These are phyloP conservation scores for Amyelois transitella DNA, from an alignment of 1,140 invertebrate genomes.

Conservation along the genomic window DNA sequence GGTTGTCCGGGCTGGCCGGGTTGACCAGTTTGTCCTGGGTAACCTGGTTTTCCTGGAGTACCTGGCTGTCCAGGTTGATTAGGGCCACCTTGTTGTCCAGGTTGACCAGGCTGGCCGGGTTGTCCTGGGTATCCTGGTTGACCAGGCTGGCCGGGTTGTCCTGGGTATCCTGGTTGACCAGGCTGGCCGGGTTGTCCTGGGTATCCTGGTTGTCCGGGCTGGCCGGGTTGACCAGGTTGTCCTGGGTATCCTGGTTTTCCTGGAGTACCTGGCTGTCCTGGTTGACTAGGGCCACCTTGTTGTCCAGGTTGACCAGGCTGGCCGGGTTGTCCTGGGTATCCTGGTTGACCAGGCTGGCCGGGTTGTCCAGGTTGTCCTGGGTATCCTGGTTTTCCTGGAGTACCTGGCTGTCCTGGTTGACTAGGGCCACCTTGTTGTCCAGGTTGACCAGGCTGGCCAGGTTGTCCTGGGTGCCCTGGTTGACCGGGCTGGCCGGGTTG, in stretches of 20 bases:
- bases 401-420: slow-evolving; percentile 14
- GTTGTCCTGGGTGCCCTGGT: slow-evolving; percentile 11
- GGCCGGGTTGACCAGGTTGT: slow-evolving; percentile 11
- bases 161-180: slow-evolving; percentile 15
- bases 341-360: slow-evolving; percentile 17
- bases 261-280: slow-evolving; percentile 22
- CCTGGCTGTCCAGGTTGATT: slow-evolving; percentile 10
- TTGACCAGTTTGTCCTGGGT: slow-evolving; percentile 10
- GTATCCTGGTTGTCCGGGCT: slow-evolving; percentile 11
- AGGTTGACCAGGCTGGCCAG: slow-evolving; percentile 12
- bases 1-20: slow-evolving; percentile 14
- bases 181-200: slow-evolving; percentile 12
- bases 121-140: slow-evolving; percentile 10
- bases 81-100: slow-evolving; percentile 9
- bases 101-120: slow-evolving; percentile 8
- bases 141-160: slow-evolving; percentile 14
- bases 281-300: slow-evolving; percentile 15
- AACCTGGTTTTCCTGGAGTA: slow-evolving; percentile 6
- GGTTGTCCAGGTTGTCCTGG: slow-evolving; percentile 20
- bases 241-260: slow-evolving; percentile 22
- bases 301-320: slow-evolving; percentile 12
- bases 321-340: slow-evolving; percentile 14
- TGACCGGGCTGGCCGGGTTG: slow-evolving; percentile 12
- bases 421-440: slow-evolving; percentile 12
- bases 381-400: slow-evolving; percentile 16